Evolutionary conservation across 1,140 invertebrate genomes (phyloP), one percentile per base, ranked within the genome.

Genomic region (Bombus affinis): DNA sequence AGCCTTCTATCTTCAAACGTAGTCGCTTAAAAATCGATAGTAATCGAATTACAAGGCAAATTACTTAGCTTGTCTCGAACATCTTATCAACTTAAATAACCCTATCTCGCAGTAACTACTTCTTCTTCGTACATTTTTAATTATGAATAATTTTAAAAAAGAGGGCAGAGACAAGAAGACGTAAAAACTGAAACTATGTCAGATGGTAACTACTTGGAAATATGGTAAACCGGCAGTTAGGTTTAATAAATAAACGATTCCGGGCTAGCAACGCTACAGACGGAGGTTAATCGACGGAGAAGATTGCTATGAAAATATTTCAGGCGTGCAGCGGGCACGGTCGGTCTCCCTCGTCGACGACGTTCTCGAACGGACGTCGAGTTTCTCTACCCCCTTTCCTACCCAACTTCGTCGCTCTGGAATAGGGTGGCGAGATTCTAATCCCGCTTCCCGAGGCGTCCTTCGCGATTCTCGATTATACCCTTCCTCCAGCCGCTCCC

Each of bases 401-500:
- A 12, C 1, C 53, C 28, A 13, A 12, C 13, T 13, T 66, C 37
- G 57, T 22, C 57, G 18, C 39, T 47, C 10, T 65, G 28, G 47
- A 68, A 75, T 42, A 59, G 71, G 81, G 72, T 75, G 59, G 59
- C 65, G 76, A 85, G 53, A 80, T 72, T 71, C 37, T 81, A 42
- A 65, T 80, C 57, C 42, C 70, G 35, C 70, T 73, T 47, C n/a
- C 35, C 68, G 42, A 39, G 47, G 22, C 47, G 76, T 81, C 71
- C 73, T 86, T 57, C 72, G 59, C 83, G 83, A 77, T 77, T 81
- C 86, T 83, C 85, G 66, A 83, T 88, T 88, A 74, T 44, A 72
- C 66, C 83, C 57, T n/a, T n/a, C 42, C 66, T 44, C 32, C 32
- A 42, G 28, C 10, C 57, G 32, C 37, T 32, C 65, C 32, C 71